Conservation (phyloP, 1,140 invertebrate species). For the Macrostomum lignano region DNA sequence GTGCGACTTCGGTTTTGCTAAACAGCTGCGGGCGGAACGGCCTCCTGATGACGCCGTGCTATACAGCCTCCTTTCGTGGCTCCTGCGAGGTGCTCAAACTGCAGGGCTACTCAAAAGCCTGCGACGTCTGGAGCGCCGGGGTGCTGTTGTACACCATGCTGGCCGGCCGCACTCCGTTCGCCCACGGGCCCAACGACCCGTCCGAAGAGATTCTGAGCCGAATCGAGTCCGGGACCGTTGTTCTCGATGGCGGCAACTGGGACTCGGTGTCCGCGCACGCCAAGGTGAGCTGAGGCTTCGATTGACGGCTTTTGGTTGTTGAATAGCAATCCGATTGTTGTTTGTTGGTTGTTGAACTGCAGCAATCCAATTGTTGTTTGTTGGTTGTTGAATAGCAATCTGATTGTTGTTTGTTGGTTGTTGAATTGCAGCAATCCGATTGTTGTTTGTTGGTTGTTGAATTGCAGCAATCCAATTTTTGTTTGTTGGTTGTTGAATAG, state of each 20-base stretch:
- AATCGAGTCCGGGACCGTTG: constrained; percentile 60
- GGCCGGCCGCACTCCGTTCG: constrained; percentile 72
- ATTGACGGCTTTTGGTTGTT: too few species aligned
- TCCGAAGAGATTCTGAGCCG: constrained; percentile 61
- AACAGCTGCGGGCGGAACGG: constrained; percentile 75
- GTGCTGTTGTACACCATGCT: constrained; percentile 84
- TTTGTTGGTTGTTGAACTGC: too few species aligned
- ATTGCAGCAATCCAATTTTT: too few species aligned
- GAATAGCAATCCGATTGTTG: too few species aligned
- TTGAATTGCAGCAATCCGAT: too few species aligned
- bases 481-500: too few species aligned
- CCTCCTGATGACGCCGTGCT: constrained; percentile 90
- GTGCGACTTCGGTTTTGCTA: constrained; percentile 87
- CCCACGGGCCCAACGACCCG: constrained; percentile 58
- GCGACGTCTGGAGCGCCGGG: constrained; percentile 92
- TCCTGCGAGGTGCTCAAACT: constrained; percentile 59
- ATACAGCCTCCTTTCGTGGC: constrained; percentile 94
- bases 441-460: too few species aligned
- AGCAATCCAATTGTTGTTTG: too few species aligned
- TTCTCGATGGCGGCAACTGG: constrained; percentile 45
- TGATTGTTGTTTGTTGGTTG: too few species aligned
- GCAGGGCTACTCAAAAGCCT: constrained; percentile 85
- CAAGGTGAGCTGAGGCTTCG: constrained; percentile 34
- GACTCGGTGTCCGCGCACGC: constrained; percentile 45
- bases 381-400: too few species aligned